Percentiles rank a stretch among this genome's conserved stretches.
phyloP scores from a whole-genome alignment of 2,888 invertebrate species.

The Osmoderma eremita region DNA sequence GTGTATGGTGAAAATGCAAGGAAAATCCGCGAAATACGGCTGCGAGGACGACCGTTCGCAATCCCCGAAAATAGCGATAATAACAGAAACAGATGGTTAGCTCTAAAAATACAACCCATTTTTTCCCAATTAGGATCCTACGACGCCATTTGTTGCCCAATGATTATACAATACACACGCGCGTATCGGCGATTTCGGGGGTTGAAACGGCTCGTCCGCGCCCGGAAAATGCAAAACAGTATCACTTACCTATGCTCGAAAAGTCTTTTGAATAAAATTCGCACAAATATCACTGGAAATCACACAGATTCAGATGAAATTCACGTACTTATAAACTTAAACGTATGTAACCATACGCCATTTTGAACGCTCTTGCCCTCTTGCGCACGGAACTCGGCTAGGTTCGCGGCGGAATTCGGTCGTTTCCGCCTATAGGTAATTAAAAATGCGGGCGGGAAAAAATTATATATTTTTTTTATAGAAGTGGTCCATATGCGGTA shows the following conservation, averaged over 20 bases:
- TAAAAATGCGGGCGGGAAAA: constrained; percentile 12
- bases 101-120: constrained; percentile 27
- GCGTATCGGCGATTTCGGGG: neutral
- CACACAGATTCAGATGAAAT: constrained; percentile 60
- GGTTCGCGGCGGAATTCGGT: neutral
- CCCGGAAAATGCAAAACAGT: neutral
- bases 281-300: constrained; percentile 64
- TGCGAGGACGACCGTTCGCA: neutral
- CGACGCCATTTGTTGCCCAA: constrained; percentile 41
- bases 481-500: no score
- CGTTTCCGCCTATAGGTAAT: neutral
- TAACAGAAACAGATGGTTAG: neutral
- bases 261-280: constrained; percentile 63
- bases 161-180: constrained; percentile 41
- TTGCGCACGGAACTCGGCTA: neutral
- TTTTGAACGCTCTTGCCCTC: constrained; percentile 47
- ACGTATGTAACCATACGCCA: constrained; percentile 60
- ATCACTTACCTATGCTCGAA: constrained; percentile 59
- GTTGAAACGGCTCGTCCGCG: neutral
- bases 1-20: no score
- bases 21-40: neutral
- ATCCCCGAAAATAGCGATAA: constrained; percentile 1
- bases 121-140: constrained; percentile 15
- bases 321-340: constrained; percentile 58
- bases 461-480: neutral